phyloP scores from a whole-genome alignment of 2,888 invertebrate species.

The Lumbricus terrestris region DNA sequence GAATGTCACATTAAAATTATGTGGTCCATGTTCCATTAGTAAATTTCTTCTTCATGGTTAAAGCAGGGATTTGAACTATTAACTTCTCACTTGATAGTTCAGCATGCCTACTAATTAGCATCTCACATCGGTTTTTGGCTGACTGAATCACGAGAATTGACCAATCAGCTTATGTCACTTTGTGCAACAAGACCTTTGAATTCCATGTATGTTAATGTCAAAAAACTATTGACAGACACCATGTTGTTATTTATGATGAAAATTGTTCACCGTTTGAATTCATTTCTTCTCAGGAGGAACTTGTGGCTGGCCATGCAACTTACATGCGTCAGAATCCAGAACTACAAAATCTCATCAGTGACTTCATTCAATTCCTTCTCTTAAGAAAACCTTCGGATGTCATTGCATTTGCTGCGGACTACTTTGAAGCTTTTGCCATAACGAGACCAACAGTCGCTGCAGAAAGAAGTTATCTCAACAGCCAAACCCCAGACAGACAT shows the following conservation, averaged over 20 bases:
- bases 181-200: too few relatives aligned
- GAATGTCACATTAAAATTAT: too few relatives aligned
- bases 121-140: too few relatives aligned
- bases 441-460: not conserved
- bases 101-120: too few relatives aligned
- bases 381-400: slow-evolving; percentile 58
- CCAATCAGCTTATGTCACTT: too few relatives aligned
- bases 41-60: too few relatives aligned
- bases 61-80: too few relatives aligned
- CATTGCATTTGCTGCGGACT: slow-evolving; percentile 56
- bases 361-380: slow-evolving; percentile 58
- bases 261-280: not conserved
- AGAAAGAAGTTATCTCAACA: not conserved
- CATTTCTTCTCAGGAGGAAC: slow-evolving; percentile 49
- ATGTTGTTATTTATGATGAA: not conserved
- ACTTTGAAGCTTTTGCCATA: slow-evolving; percentile 52
- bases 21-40: too few relatives aligned
- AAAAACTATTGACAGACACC: not conserved
- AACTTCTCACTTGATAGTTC: too few relatives aligned
- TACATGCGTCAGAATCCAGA: slow-evolving; percentile 58
- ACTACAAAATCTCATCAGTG: slow-evolving; percentile 55
- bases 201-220: too few relatives aligned
- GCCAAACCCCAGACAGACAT: not conserved
- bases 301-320: slow-evolving; percentile 53
- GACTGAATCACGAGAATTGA: too few relatives aligned